Evolutionary conservation across 2,888 invertebrate species (phyloP).

Genomic region (Melipona beecheii): DNA sequence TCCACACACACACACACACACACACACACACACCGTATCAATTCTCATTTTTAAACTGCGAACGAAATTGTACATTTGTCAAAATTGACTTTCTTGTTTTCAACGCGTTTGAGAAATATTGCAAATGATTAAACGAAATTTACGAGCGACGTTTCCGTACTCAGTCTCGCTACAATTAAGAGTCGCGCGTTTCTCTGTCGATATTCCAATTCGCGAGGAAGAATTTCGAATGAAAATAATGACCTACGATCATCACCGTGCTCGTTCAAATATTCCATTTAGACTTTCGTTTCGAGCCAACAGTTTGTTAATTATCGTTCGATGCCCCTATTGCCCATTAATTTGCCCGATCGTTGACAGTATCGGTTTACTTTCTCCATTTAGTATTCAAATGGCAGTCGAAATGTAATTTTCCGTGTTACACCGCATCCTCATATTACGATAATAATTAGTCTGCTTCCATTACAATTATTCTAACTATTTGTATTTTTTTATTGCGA

Average conservation of each 20-base stretch:
- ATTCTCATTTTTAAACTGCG: not conserved
- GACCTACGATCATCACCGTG: not conserved
- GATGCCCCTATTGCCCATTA: not conserved
- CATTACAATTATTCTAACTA: too few species aligned
- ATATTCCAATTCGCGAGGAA: not conserved
- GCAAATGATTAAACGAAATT: not conserved
- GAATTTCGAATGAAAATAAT: not conserved
- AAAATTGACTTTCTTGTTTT: not conserved
- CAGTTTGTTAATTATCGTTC: constrained; percentile 5
- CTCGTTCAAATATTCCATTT: constrained; percentile 11
- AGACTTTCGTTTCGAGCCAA: not conserved
- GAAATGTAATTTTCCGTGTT: not conserved
- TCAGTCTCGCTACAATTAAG: not conserved
- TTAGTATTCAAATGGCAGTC: not conserved
- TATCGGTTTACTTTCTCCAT: not conserved
- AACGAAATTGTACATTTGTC: not conserved
- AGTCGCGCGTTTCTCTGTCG: not conserved
- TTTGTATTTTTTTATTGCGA: too few species aligned
- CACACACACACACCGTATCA: not conserved
- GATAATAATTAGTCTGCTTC: too few species aligned
- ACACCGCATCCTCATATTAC: too few species aligned
- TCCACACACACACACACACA: not conserved
- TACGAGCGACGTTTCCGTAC: not conserved
- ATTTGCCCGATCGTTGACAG: not conserved
- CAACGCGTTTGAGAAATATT: not conserved